phyloP scores from a whole-genome alignment of 1,140 invertebrate species.

The Leptinotarsa undecemlineata region DNA sequence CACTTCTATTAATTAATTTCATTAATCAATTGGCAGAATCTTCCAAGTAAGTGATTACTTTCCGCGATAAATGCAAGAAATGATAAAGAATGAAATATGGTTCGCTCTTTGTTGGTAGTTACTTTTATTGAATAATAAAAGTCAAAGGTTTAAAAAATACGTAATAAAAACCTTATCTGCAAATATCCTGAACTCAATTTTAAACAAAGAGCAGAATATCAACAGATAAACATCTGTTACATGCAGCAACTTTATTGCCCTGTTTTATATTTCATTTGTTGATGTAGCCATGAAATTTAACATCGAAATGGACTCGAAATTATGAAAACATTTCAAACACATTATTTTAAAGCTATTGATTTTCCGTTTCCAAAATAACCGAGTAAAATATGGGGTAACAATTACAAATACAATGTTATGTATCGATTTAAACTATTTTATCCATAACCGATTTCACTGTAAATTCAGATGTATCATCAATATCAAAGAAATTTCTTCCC shows the following conservation, averaged over 20 bases:
- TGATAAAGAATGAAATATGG: background rate
- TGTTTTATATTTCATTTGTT: slow-evolving; percentile 1
- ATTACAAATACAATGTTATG: no score
- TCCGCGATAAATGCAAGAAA: background rate
- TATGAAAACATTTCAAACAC: no score
- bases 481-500: no score
- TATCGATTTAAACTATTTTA: no score
- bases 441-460: no score
- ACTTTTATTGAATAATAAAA: slow-evolving; percentile 1
- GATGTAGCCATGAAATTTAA: background rate
- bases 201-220: background rate
- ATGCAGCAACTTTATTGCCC: background rate
- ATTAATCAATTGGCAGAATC: no score
- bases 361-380: no score
- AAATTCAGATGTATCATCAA: no score
- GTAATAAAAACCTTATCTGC: background rate
- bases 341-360: no score
- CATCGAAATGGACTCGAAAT: background rate
- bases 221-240: background rate
- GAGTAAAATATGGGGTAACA: no score
- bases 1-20: no score
- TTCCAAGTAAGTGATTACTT: no score
- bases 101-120: background rate
- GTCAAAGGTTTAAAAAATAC: background rate
- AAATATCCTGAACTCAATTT: background rate